These are phyloP conservation scores for Coreius guichenoti DNA, from an alignment of 2,797 vertebrate genomes.

Conservation along the genomic window DNA sequence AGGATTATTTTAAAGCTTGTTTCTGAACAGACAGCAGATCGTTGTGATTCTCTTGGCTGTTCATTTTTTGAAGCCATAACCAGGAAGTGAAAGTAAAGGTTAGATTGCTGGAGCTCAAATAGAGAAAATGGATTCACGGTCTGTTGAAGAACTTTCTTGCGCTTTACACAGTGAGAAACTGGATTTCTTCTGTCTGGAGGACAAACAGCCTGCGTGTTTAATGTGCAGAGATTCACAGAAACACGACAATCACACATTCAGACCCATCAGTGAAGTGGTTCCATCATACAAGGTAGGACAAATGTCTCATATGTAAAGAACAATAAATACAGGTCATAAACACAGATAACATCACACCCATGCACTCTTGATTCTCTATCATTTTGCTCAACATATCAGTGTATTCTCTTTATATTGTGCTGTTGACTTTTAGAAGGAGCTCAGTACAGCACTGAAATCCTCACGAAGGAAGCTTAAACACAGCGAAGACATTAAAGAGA, in stretches of 20 bases:
- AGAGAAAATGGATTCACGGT: background rate
- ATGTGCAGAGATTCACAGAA: background rate
- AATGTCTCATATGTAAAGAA: background rate
- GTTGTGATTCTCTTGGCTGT: no score
- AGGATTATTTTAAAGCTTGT: background rate
- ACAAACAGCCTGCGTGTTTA: background rate
- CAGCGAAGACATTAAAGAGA: background rate
- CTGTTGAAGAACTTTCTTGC: background rate
- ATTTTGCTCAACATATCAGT: background rate
- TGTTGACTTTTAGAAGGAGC: background rate
- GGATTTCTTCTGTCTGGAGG: background rate
- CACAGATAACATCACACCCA: background rate
- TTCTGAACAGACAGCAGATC: background rate
- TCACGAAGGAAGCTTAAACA: background rate
- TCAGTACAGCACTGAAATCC: background rate
- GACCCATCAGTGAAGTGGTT: background rate
- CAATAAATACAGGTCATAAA: background rate
- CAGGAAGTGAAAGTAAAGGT: background rate
- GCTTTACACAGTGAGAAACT: background rate
- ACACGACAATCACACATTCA: background rate
- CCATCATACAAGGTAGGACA: background rate
- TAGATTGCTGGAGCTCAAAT: background rate
- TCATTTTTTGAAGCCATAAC: background rate
- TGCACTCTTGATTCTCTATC: background rate
- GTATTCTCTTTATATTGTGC: background rate